Evolutionary conservation across 2,888 invertebrate genomes (phyloP), one percentile per base, ranked within the genome.

Genomic region (Crepidodera aurea): DNA sequence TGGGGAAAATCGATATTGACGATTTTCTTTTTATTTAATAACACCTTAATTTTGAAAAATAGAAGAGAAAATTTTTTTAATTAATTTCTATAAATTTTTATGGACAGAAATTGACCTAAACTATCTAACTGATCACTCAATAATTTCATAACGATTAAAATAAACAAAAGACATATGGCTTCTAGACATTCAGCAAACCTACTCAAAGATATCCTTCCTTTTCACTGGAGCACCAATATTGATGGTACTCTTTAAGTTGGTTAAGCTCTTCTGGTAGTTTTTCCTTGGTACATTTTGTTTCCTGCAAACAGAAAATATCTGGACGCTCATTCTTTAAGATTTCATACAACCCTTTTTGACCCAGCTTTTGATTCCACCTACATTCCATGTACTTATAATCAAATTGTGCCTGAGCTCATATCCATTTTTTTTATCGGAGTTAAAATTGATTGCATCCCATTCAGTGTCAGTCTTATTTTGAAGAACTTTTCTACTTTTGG

Each of bases 321-420:
- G 98, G 94, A 70, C 92, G 85, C 80, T 96, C 96, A 67, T 89
- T 82, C 57, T 87, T 82, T 5, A 98, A 79, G 75, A 94, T 13
- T 71, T 64, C 16, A 76, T 39, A 1, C 79, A 78, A 10, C 71
- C 87, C 76, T 90, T 90, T 44, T 91, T 91, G 34, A 94, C 73
- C 88, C 96, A 93, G 0, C 97, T 93, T 69, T 96, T 86, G 37
- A 98, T 82, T 0, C 98, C 98, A 75, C 93, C 95, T n/a, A 99
- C 91, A 82, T 99, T 99, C 98, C 98, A 99, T 55, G 92, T 90
- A 0, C 91, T 85, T 72, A 99, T 92, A 84, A 96, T 97, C 25
- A 93, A 84, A 79, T 94, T 96, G 82, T 88, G 89, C 3, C 84
- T 83, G 71, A 90, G 85, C 15, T 88, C 90, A 68, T 84, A 79